Evolutionary conservation across 1,140 invertebrate species (phyloP).

Genomic region (Gryllus bimaculatus): DNA sequence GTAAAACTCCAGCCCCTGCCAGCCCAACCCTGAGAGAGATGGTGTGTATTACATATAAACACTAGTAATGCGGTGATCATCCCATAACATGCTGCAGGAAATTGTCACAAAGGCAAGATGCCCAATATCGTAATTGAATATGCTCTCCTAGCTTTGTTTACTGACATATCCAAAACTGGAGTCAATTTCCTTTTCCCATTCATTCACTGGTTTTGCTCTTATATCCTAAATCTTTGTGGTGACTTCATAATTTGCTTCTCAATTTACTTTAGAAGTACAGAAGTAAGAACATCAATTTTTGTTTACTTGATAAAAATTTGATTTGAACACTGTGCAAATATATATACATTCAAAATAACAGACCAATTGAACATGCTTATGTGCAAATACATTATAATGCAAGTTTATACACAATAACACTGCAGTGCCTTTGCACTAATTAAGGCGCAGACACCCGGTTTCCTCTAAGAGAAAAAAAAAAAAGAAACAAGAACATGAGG

Average conservation of each 20-base stretch:
- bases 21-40: not conserved
- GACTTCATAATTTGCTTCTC: not conserved
- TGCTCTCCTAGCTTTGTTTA: not conserved
- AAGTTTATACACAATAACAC: slow-evolving; percentile 13
- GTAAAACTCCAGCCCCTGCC: not conserved
- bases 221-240: not conserved
- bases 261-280: not conserved
- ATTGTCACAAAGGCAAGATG: not conserved
- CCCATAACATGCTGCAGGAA: not conserved
- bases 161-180: not conserved
- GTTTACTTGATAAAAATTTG: slow-evolving; percentile 12
- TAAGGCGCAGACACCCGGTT: not conserved
- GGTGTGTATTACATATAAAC: not conserved
- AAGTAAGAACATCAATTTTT: not conserved
- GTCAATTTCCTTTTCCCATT: not conserved
- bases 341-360: slow-evolving; percentile 15
- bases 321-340: slow-evolving; percentile 12
- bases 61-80: not conserved
- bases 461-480: not conserved
- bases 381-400: slow-evolving; percentile 12
- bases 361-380: slow-evolving; percentile 13
- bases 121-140: not conserved
- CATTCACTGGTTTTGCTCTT: not conserved
- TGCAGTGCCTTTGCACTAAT: not conserved
- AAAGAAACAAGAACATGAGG: not conserved